phyloP scores from a whole-genome alignment of 2,888 invertebrate species.

The Apodemia zela region DNA sequence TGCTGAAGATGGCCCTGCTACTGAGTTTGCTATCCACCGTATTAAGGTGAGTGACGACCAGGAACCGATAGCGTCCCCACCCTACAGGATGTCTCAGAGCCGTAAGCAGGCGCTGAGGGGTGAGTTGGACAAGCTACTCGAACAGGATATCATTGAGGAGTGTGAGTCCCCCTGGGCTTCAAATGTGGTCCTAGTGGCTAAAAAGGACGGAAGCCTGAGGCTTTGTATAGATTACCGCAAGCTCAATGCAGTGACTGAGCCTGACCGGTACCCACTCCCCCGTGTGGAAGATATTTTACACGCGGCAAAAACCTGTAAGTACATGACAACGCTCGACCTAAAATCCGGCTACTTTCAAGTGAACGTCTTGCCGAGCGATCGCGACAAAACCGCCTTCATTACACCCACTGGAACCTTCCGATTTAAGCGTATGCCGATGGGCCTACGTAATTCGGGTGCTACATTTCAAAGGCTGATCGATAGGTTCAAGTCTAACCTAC shows the following conservation, averaged over 20 bases:
- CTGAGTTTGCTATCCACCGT: conserved; percentile 33
- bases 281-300: conserved; percentile 37
- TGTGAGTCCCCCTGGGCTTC: conserved; percentile 40
- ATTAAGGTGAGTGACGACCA: conserved; percentile 39
- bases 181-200: conserved; percentile 34
- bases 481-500: conserved; percentile 29
- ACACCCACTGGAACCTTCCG: conserved; percentile 29
- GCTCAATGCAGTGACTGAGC: conserved; percentile 38
- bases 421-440: conserved; percentile 36
- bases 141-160: conserved; percentile 34
- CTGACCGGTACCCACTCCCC: conserved; percentile 38
- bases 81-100: conserved; percentile 39
- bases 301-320: conserved; percentile 30
- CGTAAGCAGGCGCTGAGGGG: not conserved
- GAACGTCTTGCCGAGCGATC: conserved; percentile 25
- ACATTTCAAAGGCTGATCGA: conserved; percentile 37
- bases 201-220: conserved; percentile 35
- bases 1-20: conserved; percentile 22
- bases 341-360: conserved; percentile 36
- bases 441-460: conserved; percentile 32
- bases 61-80: conserved; percentile 42
- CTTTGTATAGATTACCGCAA: conserved; percentile 40
- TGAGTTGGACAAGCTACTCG: conserved; percentile 39
- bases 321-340: conserved; percentile 35
- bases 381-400: conserved; percentile 33